These are phyloP conservation scores for Parazoanthus darwini DNA, from an alignment of 92 coral and sea anemone species.

Conservation along the genomic window DNA sequence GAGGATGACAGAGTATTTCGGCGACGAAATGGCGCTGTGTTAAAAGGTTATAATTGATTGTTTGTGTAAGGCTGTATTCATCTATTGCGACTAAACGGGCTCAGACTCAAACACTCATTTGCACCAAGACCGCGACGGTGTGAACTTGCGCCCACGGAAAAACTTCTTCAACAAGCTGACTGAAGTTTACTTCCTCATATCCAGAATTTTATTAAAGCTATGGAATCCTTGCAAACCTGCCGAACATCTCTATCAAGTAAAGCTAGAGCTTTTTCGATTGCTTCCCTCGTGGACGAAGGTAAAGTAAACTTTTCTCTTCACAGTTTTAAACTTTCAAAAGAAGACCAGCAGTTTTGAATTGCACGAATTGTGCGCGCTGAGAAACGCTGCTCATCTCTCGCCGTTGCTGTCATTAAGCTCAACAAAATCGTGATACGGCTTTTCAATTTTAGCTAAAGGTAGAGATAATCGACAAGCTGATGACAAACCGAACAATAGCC, in stretches of 20 bases:
- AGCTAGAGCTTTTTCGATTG: conserved; percentile 88
- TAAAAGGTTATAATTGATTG: conserved; percentile 97
- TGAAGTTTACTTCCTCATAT: neutral
- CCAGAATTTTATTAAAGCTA: neutral
- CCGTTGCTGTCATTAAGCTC: conserved; percentile 21
- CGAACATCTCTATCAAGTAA: conserved; percentile 48
- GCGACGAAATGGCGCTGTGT: conserved; percentile 98
- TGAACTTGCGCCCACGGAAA: conserved; percentile 16
- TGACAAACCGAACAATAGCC: conserved; percentile 60
- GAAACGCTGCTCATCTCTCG: neutral
- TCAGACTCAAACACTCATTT: conserved; percentile 47
- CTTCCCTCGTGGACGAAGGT: conserved; percentile 85
- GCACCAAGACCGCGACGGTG: conserved; percentile 39
- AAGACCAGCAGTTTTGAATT: neutral
- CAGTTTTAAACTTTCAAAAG: neutral
- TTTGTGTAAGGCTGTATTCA: conserved; percentile 89
- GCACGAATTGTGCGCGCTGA: neutral
- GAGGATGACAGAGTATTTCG: conserved; percentile 45
- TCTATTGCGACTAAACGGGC: conserved; percentile 74
- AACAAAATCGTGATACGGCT: conserved; percentile 21
- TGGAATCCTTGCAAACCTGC: conserved; percentile 52
- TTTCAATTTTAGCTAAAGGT: conserved; percentile 48
- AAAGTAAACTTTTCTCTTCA: neutral
- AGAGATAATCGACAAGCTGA: conserved; percentile 64
- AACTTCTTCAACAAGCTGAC: neutral